Percentiles rank a stretch among this genome's conserved stretches.
These are phyloP conservation scores for Apostichopus parvimensis DNA, from an alignment of 35 echinoderm and acorn worm genomes.

Conservation along the genomic window DNA sequence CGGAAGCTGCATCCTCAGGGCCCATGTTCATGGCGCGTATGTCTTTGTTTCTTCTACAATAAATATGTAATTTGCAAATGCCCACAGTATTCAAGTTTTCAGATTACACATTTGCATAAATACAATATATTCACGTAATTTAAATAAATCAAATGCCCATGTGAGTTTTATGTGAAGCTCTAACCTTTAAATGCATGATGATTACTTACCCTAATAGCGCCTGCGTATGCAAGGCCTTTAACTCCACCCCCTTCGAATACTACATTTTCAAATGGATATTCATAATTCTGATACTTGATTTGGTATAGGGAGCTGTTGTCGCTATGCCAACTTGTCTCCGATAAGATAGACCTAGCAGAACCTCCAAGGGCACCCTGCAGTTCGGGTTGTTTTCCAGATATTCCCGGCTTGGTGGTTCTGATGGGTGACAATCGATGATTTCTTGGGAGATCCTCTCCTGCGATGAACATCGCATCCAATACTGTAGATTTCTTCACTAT, in stretches of 20 bases:
- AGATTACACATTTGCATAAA: too few relatives aligned
- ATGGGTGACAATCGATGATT: background rate
- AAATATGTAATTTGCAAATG: too few relatives aligned
- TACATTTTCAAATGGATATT: conserved; percentile 93
- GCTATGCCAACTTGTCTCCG: conserved; percentile 2
- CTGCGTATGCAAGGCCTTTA: conserved; percentile 85
- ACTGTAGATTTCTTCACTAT: background rate
- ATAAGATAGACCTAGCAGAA: background rate
- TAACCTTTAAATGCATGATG: background rate
- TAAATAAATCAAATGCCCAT: too few relatives aligned
- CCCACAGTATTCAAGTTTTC: too few relatives aligned
- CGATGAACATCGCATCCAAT: background rate
- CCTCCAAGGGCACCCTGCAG: background rate
- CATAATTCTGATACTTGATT: conserved; percentile 69
- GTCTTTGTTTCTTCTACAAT: too few relatives aligned
- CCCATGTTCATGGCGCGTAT: too few relatives aligned
- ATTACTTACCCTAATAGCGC: conserved; percentile 79
- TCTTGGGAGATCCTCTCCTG: background rate
- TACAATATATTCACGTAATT: too few relatives aligned
- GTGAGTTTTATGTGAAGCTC: background rate
- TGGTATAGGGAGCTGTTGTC: conserved; percentile 68
- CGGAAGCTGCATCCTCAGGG: too few relatives aligned
- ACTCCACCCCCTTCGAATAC: conserved; percentile 95
- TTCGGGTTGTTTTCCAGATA: too few relatives aligned
- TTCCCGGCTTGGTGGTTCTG: background rate